phyloP scores from a whole-genome alignment of 2,888 invertebrate species.

The Hermodice carunculata region DNA sequence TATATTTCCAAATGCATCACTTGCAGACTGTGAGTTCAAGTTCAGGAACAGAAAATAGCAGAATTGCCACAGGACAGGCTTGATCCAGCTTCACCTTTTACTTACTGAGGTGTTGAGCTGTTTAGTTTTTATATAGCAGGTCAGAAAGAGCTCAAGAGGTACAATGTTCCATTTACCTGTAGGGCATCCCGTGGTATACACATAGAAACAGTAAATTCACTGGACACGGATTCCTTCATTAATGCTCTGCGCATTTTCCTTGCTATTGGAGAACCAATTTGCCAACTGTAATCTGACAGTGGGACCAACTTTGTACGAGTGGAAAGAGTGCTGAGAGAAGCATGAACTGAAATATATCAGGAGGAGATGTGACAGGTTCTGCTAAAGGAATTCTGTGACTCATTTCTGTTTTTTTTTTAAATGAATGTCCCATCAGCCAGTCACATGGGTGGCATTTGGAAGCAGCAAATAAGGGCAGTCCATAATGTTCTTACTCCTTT shows the following conservation, averaged over 20 bases:
- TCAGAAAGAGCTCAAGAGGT: slow-evolving; percentile 49
- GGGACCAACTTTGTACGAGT: slow-evolving; percentile 39
- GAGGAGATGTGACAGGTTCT: slow-evolving; percentile 16
- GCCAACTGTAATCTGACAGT: slow-evolving; percentile 30
- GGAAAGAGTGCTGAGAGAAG: slow-evolving; percentile 23
- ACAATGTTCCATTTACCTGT: slow-evolving; percentile 57
- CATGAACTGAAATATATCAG: slow-evolving; percentile 20
- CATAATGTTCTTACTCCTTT: background rate
- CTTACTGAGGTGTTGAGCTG: slow-evolving; percentile 58
- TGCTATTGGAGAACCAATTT: slow-evolving; percentile 31
- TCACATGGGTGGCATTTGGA: slow-evolving; percentile 16
- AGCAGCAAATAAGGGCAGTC: background rate
- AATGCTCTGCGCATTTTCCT: slow-evolving; percentile 38
- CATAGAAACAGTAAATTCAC: slow-evolving; percentile 42
- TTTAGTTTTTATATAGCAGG: slow-evolving; percentile 55
- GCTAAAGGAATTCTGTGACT: slow-evolving; percentile 5
- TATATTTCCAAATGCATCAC: slow-evolving; percentile 46
- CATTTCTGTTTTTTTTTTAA: background rate
- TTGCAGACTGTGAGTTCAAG: slow-evolving; percentile 48
- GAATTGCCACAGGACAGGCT: slow-evolving; percentile 58
- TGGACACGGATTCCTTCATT: slow-evolving; percentile 43
- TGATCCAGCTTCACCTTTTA: slow-evolving; percentile 43
- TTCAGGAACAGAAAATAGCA: slow-evolving; percentile 55
- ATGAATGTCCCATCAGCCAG: slow-evolving; percentile 16
- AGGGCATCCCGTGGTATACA: slow-evolving; percentile 55